Percentiles rank a stretch among this genome's conserved stretches.
Conservation (phyloP, 2,113 vertebrate genomes). For the Cyphomyrus plagiostoma region DNA sequence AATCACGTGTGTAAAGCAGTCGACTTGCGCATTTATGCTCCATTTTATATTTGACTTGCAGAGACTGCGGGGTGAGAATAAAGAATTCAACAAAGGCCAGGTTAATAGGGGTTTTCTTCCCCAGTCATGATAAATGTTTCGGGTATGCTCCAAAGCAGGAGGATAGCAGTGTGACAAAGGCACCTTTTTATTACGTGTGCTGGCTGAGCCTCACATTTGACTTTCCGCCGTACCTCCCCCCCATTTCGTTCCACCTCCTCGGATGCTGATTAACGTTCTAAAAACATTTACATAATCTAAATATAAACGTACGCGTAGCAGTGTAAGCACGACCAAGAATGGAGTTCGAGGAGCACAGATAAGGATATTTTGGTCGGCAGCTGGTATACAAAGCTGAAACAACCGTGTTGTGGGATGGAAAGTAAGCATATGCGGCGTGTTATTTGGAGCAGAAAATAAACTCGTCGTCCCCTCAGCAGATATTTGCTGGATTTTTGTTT, state of each 20-base stretch:
- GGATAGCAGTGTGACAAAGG: neutral
- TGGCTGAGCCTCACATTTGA: neutral
- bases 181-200: neutral
- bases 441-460: conserved; percentile 30
- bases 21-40: neutral
- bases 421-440: conserved; percentile 30
- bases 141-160: neutral
- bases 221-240: neutral
- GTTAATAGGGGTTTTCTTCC: neutral
- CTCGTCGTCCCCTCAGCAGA: conserved; percentile 39
- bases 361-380: conserved; percentile 19
- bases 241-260: neutral
- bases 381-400: conserved; percentile 20
- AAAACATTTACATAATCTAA: conserved; percentile 16
- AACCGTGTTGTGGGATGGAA: conserved; percentile 28
- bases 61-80: neutral
- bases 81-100: neutral
- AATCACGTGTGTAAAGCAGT: neutral
- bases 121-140: neutral
- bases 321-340: neutral
- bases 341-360: conserved; percentile 18
- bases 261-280: too few relatives aligned
- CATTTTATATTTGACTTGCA: neutral
- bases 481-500: neutral
- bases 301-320: neutral